These are phyloP conservation scores for Phylloscopus whistleri DNA, from an alignment of 2,113 vertebrate genomes.

Conservation along the genomic window DNA sequence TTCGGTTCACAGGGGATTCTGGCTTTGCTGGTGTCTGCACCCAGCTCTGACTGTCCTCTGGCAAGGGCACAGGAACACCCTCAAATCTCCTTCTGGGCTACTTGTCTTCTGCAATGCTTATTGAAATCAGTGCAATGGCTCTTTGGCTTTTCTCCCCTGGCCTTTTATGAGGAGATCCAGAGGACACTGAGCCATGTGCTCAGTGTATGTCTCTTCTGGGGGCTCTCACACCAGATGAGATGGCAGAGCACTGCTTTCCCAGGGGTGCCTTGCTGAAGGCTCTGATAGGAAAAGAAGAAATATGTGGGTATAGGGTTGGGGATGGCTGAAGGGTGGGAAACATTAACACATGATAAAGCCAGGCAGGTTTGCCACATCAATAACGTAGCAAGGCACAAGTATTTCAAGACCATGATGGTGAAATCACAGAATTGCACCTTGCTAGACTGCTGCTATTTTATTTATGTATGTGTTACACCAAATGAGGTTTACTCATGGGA, in stretches of 20 bases:
- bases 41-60: neutral
- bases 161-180: neutral
- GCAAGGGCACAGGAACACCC: neutral
- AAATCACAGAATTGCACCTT: neutral
- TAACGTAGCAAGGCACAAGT: neutral
- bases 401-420: neutral
- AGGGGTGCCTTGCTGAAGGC: neutral
- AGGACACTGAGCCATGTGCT: neutral
- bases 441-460: neutral
- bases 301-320: neutral
- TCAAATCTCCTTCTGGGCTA: neutral
- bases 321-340: neutral
- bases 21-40: neutral
- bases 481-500: neutral
- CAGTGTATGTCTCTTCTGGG: constrained; percentile 28
- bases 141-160: neutral
- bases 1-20: neutral
- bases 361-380: neutral
- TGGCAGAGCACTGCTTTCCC: neutral
- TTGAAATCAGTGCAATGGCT: neutral
- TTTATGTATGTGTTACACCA: neutral
- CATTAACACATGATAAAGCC: neutral
- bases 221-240: constrained; percentile 32
- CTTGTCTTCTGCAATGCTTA: neutral
- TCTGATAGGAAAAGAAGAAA: neutral